Evolutionary conservation across 2,797 vertebrate species (phyloP).

Genomic region (Esox lucius): DNA sequence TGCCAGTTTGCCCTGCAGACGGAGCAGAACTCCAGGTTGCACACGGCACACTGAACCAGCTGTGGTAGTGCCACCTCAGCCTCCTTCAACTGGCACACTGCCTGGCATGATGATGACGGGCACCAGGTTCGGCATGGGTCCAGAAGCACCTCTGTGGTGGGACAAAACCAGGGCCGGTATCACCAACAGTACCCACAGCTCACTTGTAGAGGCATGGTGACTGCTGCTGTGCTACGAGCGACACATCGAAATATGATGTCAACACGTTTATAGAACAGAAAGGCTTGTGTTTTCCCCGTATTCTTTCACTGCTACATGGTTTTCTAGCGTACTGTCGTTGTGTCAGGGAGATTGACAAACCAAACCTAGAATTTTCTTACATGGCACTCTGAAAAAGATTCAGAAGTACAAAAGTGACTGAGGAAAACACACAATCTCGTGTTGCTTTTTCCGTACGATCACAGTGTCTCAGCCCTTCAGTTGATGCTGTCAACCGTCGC

Average conservation of each 20-base stretch:
- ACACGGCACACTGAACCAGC: slow-evolving; percentile 89
- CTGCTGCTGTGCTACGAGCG: not conserved
- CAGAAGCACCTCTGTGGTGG: slow-evolving; percentile 87
- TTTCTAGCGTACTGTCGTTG: too few species aligned
- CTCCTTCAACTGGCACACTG: slow-evolving; percentile 94
- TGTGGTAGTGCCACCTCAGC: slow-evolving; percentile 84
- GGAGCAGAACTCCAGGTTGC: slow-evolving; percentile 93
- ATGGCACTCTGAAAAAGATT: not conserved
- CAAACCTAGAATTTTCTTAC: not conserved
- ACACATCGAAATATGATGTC: not conserved
- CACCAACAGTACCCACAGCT: not conserved
- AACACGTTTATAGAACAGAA: too few species aligned
- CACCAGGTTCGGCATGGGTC: slow-evolving; percentile 98
- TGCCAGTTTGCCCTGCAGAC: slow-evolving; percentile 96
- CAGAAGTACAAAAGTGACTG: not conserved
- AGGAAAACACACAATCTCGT: not conserved
- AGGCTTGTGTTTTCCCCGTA: too few species aligned
- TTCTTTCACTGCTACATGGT: too few species aligned
- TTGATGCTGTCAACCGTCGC: too few species aligned
- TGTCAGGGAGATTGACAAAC: too few species aligned
- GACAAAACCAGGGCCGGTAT: slow-evolving; percentile 14
- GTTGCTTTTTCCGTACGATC: not conserved
- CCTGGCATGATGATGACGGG: slow-evolving; percentile 93
- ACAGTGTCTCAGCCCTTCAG: too few species aligned
- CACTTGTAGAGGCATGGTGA: not conserved